Base-by-base conservation (phyloP, 2,888 invertebrate species). In the Leptarthrus brevirostris region DNA sequence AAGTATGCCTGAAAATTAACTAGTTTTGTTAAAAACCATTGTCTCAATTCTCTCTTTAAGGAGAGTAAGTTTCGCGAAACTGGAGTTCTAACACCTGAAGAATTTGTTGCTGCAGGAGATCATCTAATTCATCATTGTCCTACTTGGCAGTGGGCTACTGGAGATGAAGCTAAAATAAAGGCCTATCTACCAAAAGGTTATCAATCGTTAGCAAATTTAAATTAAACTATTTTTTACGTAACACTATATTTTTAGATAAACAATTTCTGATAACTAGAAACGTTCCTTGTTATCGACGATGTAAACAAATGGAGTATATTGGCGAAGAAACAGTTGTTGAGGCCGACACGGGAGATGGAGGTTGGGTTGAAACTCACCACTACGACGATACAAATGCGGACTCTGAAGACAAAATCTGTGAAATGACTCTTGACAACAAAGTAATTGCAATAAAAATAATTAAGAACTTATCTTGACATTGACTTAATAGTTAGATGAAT, bases 351-450 rank as follows among this genome's bases (percentile, higher is more conserved):
- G 95, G 93, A 81, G 91, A 90, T 24, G 96, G 96, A 64, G 98
- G 98, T 24, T 99, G 98, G 98, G 97, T 98, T 1, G 98, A 98
- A 83, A 98, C 98, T 12, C 98, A 98, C 86, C 97, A 97, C 85
- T 86, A 88, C 53, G 90, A 90, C 54, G 90, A 90, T 56, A 78
- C 92, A 5, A 93, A 93, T 77, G 81, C 79, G 5, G 81, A 82
- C 69, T 84, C 90, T 22, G 94, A 94, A 79, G 83, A 85, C 2
- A 85, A 84, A 79, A 87, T 90, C 56, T 89, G 92, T 77, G 97
- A 97, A 82, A 94, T 97, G 94, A 93, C 93, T 0, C 83, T 97
- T 76, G 95, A 95, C 76, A 87, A 87, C 72, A 87, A 86, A 80
- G 85, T 82, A 72, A 76, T 26, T 22, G 3, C 6, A 20, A 20